These are phyloP conservation scores for Megalonaias nervosa DNA, from an alignment of 1,140 invertebrate species.

Conservation along the genomic window DNA sequence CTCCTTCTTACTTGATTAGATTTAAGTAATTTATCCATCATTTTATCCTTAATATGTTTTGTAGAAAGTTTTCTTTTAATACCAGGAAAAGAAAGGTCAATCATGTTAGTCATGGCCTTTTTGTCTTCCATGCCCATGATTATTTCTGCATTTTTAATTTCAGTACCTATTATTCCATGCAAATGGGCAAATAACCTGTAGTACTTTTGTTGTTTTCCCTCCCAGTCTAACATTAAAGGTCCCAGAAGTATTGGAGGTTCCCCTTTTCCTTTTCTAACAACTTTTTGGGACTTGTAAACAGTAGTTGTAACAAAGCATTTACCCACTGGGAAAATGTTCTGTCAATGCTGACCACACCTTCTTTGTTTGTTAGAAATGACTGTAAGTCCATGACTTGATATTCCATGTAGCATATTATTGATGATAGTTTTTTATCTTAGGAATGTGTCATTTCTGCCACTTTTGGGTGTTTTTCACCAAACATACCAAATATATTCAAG, in stretches of 20 bases:
- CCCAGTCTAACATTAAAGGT: constrained; percentile 31
- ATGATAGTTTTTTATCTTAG: not conserved
- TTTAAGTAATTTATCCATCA: constrained; percentile 19
- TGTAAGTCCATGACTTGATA: constrained; percentile 3
- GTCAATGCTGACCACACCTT: constrained; percentile 6
- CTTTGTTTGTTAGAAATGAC: not conserved
- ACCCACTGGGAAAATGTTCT: constrained; percentile 21
- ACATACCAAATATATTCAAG: constrained; percentile 17
- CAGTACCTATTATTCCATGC: not conserved
- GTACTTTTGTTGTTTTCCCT: constrained; percentile 16
- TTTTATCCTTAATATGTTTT: constrained; percentile 37
- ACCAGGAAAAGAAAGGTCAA: constrained; percentile 19
- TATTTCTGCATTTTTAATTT: not conserved
- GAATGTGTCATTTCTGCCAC: constrained; percentile 11
- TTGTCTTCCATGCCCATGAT: constrained; percentile 26
- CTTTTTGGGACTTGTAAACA: constrained; percentile 11
- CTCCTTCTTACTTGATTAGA: not conserved
- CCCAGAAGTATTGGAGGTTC: constrained; percentile 20
- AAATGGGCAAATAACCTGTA: constrained; percentile 27
- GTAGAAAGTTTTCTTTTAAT: constrained; percentile 11
- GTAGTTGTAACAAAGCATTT: constrained; percentile 31
- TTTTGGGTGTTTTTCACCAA: not conserved
- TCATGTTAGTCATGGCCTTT: constrained; percentile 26
- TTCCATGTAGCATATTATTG: constrained; percentile 18
- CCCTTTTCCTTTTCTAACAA: constrained; percentile 22